Evolutionary conservation across 2,888 invertebrate species (phyloP).

Genomic region (Dynastes grantii): DNA sequence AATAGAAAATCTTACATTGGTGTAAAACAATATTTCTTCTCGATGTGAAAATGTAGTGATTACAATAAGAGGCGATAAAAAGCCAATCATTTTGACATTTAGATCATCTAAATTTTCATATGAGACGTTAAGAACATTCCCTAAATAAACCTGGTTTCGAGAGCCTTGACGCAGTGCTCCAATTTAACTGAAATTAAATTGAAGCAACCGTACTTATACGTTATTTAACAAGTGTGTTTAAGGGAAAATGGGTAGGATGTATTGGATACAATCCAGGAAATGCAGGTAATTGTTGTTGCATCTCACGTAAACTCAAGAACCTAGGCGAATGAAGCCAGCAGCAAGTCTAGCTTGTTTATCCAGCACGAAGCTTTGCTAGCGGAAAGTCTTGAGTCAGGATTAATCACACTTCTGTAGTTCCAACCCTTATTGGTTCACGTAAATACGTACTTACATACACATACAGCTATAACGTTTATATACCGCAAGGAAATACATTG

Average conservation of each 20-base stretch:
- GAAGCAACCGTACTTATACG: neutral
- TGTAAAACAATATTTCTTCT: too few species aligned
- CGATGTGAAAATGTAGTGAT: too few species aligned
- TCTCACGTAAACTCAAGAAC: slow-evolving; percentile 30
- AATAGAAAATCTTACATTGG: too few species aligned
- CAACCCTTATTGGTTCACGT: neutral
- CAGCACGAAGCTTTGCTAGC: slow-evolving; percentile 2
- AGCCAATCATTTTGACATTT: too few species aligned
- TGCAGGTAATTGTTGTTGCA: slow-evolving; percentile 25
- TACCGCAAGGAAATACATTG: neutral
- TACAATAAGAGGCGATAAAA: too few species aligned
- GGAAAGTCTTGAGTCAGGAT: slow-evolving; percentile 25
- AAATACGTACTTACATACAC: neutral
- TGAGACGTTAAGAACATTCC: too few species aligned
- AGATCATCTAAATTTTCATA: too few species aligned
- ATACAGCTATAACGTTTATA: neutral
- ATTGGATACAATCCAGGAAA: slow-evolving; percentile 39
- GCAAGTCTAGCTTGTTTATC: slow-evolving; percentile 23
- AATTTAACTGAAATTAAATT: slow-evolving; percentile 32
- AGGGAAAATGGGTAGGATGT: neutral
- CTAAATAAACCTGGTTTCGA: neutral
- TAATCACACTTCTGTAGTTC: slow-evolving; percentile 2
- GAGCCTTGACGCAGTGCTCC: neutral
- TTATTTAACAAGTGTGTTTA: slow-evolving; percentile 25
- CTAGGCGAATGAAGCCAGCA: neutral